Base-by-base conservation (phyloP, 2,797 vertebrate genomes). In the Sus cebifrons region DNA sequence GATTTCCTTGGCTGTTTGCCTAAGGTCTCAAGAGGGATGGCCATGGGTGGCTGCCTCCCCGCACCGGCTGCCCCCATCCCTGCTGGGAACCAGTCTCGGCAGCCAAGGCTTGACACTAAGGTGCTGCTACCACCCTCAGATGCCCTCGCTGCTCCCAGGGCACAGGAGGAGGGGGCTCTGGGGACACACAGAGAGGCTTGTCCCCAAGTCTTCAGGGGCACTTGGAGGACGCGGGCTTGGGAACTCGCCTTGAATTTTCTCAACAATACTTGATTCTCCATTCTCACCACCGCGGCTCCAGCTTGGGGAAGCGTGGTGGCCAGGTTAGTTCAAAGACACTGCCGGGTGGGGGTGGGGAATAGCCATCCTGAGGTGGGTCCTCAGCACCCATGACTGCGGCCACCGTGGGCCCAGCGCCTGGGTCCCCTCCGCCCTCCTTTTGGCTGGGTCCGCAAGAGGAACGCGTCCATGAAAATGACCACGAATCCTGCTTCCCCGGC, bases 401-500 rank as follows among this genome's bases (percentile, higher is more conserved):
- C 79, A 40, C 52, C 0, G 10, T 5, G 58, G 73, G 25, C 52
- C 81, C 87, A 64, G 75, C 49, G 13, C 64, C 0, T 2, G 27
- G 0, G 54, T 54, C 25, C n/a, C 44, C 2, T 1, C 60, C 27
- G 32, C 70, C 9, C 1, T 68, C 68, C 0, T 11, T 32, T 20
- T 0, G 1, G 54, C 58, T 0, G 32, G 62, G 68, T 3, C 20
- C 62, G 44, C 16, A 21, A 32, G 71, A 85, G 85, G 70, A 54
- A 16, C 7, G 3, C 18, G 25, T 54, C 87, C 44, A 9, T 0
- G 49, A 21, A 52, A 86, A n/a, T 10, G 0, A 3, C 62, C 70
- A 0, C 0, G 21, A 0, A 1, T 4, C 36, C 60, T 10, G 18
- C 15, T 52, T 3, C 6, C 3, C 0, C 3, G 7, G n/a, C 56